A percentile compares a stretch with the other conserved stretches of the same genome.
These are phyloP conservation scores for Ceratosolen solmsi DNA, from an alignment of 1,140 invertebrate genomes.

Conservation along the genomic window DNA sequence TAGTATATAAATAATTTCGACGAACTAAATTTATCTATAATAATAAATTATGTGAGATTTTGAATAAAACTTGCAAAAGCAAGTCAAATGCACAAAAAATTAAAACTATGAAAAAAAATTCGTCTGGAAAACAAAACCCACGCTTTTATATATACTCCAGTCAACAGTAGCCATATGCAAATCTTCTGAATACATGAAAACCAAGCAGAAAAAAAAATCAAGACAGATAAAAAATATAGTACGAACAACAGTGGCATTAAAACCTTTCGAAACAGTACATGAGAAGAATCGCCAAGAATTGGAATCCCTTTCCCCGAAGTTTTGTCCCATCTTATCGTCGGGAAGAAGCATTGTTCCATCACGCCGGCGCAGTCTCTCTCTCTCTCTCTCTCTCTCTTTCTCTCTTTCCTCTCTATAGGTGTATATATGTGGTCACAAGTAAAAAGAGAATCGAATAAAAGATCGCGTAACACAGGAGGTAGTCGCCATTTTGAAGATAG, in stretches of 20 bases:
- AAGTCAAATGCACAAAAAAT: too few relatives aligned
- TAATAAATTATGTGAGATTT: too few relatives aligned
- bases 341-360: conserved; percentile 39
- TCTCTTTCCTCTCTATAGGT: neutral
- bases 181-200: conserved; percentile 35
- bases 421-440: neutral
- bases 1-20: too few relatives aligned
- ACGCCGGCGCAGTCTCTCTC: conserved; percentile 2
- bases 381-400: neutral
- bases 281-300: conserved; percentile 16
- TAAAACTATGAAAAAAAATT: too few relatives aligned
- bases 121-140: too few relatives aligned
- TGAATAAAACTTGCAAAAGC: too few relatives aligned
- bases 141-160: neutral
- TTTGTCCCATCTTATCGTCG: conserved; percentile 30
- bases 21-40: too few relatives aligned
- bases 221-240: neutral
- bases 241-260: neutral
- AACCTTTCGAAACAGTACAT: conserved; percentile 11
- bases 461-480: conserved; percentile 58
- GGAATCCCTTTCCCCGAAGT: conserved; percentile 32
- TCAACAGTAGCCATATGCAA: conserved; percentile 32
- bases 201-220: neutral
- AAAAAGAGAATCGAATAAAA: conserved; percentile 54
- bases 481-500: conserved; percentile 70